phyloP scores from a whole-genome alignment of 2,888 invertebrate genomes.

The Eumacrocentrus americanus region DNA sequence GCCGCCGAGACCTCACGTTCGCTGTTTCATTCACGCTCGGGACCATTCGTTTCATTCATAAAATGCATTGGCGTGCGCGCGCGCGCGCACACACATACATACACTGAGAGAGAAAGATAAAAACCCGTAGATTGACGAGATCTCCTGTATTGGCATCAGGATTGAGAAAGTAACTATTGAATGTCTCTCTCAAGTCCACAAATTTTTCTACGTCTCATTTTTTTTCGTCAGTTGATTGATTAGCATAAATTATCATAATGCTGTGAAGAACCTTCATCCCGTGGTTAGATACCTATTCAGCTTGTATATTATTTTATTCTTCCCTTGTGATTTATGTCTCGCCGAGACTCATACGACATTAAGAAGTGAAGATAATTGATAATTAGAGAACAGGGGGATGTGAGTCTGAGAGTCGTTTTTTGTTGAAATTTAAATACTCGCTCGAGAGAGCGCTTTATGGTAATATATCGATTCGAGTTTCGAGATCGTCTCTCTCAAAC shows the following conservation, averaged over 20 bases:
- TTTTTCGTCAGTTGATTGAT: not conserved
- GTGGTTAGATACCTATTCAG: too few relatives aligned
- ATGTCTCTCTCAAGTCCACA: not conserved
- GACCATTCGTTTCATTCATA: conserved; percentile 50
- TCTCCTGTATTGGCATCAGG: not conserved
- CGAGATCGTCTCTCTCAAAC: conserved; percentile 3
- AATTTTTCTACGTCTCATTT: not conserved
- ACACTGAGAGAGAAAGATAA: not conserved
- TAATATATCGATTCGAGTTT: not conserved
- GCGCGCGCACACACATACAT: too few relatives aligned
- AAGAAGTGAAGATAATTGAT: conserved; percentile 1
- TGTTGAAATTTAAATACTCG: not conserved
- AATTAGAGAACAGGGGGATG: not conserved
- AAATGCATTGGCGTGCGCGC: conserved; percentile 46
- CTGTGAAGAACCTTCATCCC: not conserved
- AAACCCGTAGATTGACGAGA: not conserved
- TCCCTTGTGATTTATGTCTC: not conserved
- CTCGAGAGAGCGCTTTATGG: too few relatives aligned
- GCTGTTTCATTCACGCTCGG: conserved; percentile 30
- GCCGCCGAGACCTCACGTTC: conserved; percentile 23
- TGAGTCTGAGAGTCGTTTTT: not conserved
- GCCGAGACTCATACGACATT: not conserved
- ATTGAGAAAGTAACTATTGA: not conserved
- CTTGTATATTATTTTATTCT: not conserved
- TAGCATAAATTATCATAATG: conserved; percentile 14